Evolutionary conservation across 2,888 invertebrate species (phyloP).

Genomic region (Nomada goodeniana): DNA sequence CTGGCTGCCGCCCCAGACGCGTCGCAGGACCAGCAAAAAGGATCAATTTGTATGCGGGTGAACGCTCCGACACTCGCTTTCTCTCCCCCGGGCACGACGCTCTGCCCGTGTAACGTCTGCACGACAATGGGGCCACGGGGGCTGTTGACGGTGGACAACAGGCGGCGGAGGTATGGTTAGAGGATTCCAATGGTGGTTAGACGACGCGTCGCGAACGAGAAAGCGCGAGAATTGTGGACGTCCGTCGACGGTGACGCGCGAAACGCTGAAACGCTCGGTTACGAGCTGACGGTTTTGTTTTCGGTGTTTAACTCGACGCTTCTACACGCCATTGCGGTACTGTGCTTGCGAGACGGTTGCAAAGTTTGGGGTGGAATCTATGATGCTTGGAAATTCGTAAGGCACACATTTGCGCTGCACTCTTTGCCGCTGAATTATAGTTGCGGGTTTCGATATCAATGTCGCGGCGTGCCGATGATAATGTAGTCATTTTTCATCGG

Average conservation of each 20-base stretch:
- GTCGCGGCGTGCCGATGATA: too few species aligned
- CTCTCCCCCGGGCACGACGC: slow-evolving; percentile 43
- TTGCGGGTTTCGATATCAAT: too few species aligned
- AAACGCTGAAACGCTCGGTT: not conserved
- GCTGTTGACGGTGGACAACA: slow-evolving; percentile 30
- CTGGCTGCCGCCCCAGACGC: slow-evolving; percentile 63
- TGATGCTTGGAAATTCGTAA: too few species aligned
- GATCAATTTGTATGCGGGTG: slow-evolving; percentile 75
- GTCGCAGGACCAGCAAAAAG: slow-evolving; percentile 65
- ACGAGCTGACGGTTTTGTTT: too few species aligned
- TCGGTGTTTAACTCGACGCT: too few species aligned
- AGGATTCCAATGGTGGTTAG: not conserved
- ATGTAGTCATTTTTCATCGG: too few species aligned
- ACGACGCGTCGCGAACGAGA: not conserved
- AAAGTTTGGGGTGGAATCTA: too few species aligned
- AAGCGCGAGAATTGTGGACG: not conserved
- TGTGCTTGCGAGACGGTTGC: too few species aligned
- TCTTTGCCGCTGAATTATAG: too few species aligned
- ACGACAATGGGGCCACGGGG: slow-evolving; percentile 63
- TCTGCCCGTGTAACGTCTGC: slow-evolving; percentile 55
- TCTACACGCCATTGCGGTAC: too few species aligned
- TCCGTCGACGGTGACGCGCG: not conserved
- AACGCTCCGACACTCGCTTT: slow-evolving; percentile 64
- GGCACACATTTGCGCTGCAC: too few species aligned
- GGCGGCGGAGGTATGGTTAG: slow-evolving; percentile 12